Evolutionary conservation across 2,888 invertebrate species (phyloP), one percentile per base, ranked within the genome.

Genomic region (Scaptomyza cyrtandrae): DNA sequence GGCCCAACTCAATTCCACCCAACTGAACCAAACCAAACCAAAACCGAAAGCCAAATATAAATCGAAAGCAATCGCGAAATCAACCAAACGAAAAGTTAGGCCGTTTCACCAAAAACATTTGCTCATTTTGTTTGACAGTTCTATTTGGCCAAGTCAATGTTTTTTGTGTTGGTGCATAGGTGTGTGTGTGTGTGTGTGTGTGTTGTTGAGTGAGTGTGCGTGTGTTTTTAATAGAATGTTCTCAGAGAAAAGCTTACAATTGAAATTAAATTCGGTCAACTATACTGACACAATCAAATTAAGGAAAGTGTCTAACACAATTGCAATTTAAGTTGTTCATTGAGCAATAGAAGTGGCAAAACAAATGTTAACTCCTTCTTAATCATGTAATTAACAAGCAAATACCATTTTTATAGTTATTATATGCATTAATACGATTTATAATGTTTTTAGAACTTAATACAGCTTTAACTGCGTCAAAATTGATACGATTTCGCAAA

Each of bases 231-330:
- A 27, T 31, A 50, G 19, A 6, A 9, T 35, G 45, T 6, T 41
- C 29, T 29, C 5, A 52, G 39, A 41, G 24, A 19, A 27, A 14
- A 24, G 19, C 10, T 16, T 63, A 44, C 50, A 61, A 55, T 53
- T 39, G 39, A 59, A 70, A 67, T 48, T 61, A 62, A 53, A 81
- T 44, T 27, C 27, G 45, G 39, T 50, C 44, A 67, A 65, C 71
- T 55, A 45, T 58, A 64, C 62, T 75, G 61, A 55, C 69, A 56
- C 59, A 71, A 74, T 78, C 77, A 58, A 67, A 69, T 74, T 62
- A 67, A 24, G 37, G 46, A 67, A 72, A 55, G 62, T 48, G 65
- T 78, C 80, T 58, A 66, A 69, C 67, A 66, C 55, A 35, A 52
- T 78, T 61, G 48, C 49, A 13, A 44, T 43, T 57, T 63, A 14